Evolutionary conservation across 2,113 vertebrate species (phyloP), one percentile per base, ranked within the genome.

Genomic region (Sigmodon hispidus): DNA sequence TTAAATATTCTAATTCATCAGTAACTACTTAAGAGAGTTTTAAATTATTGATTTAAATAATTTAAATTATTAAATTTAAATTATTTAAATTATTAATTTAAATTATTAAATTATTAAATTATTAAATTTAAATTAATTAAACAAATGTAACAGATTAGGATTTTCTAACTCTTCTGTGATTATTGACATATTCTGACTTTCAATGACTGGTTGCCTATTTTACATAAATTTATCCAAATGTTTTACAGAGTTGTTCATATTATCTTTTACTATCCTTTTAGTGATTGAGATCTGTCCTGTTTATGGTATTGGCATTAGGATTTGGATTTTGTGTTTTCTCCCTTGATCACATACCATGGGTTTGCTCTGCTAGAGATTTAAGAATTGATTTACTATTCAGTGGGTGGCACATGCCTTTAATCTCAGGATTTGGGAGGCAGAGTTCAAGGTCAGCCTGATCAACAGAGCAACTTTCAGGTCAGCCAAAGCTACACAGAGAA

Each of bases 1-100:
- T 86, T 93, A 93, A 65, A 67, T 77, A n/a, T 86, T 86, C 45
- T 36, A 87, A 65, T 93, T 65, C 48, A 67, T n/a, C 55, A 86
- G 24, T 73, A 75, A 75, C 48, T 87, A 7, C 75, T 57, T 77
- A 19, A 3, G 22, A 79, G 52, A 40, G 59, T 52, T 76, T 52
- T 92, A 36, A 69, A 61, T 75, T 67, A 55, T 45, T 77, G 29
- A 67, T 69, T 87, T 63, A 93, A 57, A n/a, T n/a, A n/a, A n/a
- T n/a, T n/a, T n/a, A n/a, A n/a, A n/a, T n/a, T n/a, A n/a, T n/a
- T n/a, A n/a, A n/a, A n/a, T n/a, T n/a, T n/a, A n/a, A n/a, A n/a
- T n/a, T n/a, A n/a, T n/a, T n/a, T n/a, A n/a, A n/a, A n/a, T n/a
- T n/a, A n/a, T n/a, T n/a, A n/a, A n/a, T n/a, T n/a, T n/a, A n/a